Conservation (phyloP, 2,113 vertebrate genomes). For the Megaptera novaeangliae region DNA sequence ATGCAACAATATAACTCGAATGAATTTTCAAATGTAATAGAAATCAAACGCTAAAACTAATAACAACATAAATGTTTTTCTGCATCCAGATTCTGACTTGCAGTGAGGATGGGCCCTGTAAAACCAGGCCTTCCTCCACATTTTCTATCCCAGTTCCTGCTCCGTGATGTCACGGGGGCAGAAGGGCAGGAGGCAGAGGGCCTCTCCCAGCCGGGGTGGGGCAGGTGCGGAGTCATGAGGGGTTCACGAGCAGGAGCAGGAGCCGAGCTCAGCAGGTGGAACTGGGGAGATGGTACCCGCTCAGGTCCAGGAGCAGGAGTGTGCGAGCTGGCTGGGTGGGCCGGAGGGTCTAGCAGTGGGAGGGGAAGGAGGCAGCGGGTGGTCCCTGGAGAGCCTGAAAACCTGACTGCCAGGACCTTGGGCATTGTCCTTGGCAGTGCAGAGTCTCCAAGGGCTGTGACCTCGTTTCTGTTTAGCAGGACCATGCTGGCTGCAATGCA, state of each 20-base stretch:
- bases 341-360: neutral
- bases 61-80: neutral
- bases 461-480: neutral
- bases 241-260: fast-evolving
- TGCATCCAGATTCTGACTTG: neutral
- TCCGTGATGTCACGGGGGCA: neutral
- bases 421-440: neutral
- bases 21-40: neutral
- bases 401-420: too few relatives aligned
- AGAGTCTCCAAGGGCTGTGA: neutral
- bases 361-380: too few relatives aligned
- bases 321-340: neutral
- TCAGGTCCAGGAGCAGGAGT: neutral
- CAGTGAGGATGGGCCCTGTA: neutral
- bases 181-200: too few relatives aligned
- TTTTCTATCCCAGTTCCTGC: neutral
- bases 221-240: fast-evolving
- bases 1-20: neutral
- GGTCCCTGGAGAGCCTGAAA: neutral
- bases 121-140: neutral
- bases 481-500: fast-evolving
- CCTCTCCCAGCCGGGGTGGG: fast-evolving
- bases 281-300: fast-evolving
- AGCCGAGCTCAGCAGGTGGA: neutral
- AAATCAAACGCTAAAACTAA: neutral